Base-by-base conservation (phyloP, 2,113 vertebrate species). In the Hemichromis elongatus region DNA sequence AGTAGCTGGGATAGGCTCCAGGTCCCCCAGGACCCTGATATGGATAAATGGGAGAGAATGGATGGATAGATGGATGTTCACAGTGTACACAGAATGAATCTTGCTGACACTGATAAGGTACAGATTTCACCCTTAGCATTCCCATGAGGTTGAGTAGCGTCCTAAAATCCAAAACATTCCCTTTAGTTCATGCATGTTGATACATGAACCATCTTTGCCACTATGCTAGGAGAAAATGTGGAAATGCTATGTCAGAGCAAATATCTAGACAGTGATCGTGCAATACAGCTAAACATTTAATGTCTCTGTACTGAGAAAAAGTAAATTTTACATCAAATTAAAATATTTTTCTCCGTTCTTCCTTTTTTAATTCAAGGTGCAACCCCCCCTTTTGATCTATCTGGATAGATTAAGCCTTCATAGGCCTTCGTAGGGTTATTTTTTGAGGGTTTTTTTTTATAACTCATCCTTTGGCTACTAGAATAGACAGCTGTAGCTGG, bases 311-410 rank as follows among this genome's bases (percentile, higher is more conserved):
- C 26, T 45, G 18, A 21, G 3, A 70, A 70, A 16, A 45, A 70
- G 16, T 45, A 0, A 0, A 26, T 24, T 70, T 10, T 45, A 70
- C 66, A 70, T 70, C 21, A 26, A 26, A 70, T 0, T 3, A 18
- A 70, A 70, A 70, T 6, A 16, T 70, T 14, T 70, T 45, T 45
- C 66, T 70, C 0, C 21, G 9, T 26, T 3, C 66, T 70, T 45
- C 4, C 37, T 26, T 70, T 45, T 70, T 37, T 45, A 70, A 70
- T 24, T 37, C 30, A 63, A n/a, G 59, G n/a, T 21, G 37, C 66
- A 45, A 45, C 37, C 21, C 33, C 33, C 5, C 2, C 59, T 8
- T 63, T 0, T 37, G 30, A 66, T 21, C 33, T 66, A 11, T 2
- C 6, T 66, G 61, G 61, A 66, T 40, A 37, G 61, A 40, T 37